These are phyloP conservation scores for Carcharodon carcharias DNA, from an alignment of 2,797 vertebrate species.

Conservation along the genomic window DNA sequence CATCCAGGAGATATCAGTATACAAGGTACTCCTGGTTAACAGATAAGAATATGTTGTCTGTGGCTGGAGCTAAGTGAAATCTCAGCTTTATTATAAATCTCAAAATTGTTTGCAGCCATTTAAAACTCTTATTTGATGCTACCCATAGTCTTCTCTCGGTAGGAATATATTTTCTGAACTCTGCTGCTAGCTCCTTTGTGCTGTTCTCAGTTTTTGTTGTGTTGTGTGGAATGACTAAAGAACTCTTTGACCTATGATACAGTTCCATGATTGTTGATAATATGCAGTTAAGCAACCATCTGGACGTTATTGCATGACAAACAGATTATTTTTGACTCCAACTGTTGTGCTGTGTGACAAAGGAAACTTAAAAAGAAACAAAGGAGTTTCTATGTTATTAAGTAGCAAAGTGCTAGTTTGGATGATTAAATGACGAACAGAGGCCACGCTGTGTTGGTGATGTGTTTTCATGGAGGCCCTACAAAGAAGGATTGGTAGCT, in stretches of 20 bases:
- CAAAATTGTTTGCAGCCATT: background rate
- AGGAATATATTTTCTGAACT: slow-evolving; percentile 3
- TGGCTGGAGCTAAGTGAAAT: background rate
- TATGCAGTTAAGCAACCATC: slow-evolving; percentile 31
- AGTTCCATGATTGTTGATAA: slow-evolving; percentile 28
- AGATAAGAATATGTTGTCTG: background rate
- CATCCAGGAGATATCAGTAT: background rate
- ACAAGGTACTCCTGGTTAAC: background rate
- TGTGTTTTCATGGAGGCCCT: background rate
- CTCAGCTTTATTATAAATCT: background rate
- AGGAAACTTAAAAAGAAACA: slow-evolving; percentile 19
- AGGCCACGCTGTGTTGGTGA: background rate
- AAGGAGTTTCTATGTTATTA: slow-evolving; percentile 21
- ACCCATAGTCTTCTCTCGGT: background rate
- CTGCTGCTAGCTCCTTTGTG: background rate
- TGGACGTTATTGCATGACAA: slow-evolving; percentile 32
- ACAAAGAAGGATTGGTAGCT: slow-evolving; percentile 28
- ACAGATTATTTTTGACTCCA: slow-evolving; percentile 26
- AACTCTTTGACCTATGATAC: slow-evolving; percentile 17
- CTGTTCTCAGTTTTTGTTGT: background rate
- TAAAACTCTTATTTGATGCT: background rate
- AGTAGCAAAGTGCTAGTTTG: slow-evolving; percentile 25
- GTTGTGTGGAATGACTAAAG: background rate
- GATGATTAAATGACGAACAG: slow-evolving; percentile 9
- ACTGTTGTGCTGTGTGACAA: slow-evolving; percentile 6